These are phyloP conservation scores for Smittia aterrima DNA, from an alignment of 2,888 invertebrate species.

Conservation along the genomic window DNA sequence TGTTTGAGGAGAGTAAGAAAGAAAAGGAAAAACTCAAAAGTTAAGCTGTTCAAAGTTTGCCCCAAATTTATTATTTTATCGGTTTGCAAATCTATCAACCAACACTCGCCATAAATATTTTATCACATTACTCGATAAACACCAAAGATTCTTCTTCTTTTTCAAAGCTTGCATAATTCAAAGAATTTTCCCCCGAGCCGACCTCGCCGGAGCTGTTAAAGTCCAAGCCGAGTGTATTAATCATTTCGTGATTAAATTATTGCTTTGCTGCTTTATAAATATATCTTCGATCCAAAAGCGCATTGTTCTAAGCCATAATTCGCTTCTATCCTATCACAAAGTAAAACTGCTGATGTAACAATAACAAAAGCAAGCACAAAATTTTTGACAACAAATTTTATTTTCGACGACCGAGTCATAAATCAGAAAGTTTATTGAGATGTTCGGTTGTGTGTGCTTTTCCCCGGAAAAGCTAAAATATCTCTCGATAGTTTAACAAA, in stretches of 20 bases:
- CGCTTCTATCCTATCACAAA: neutral
- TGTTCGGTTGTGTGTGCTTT: neutral
- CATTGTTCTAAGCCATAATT: conserved; percentile 20
- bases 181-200: neutral
- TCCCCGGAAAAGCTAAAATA: neutral
- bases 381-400: conserved; percentile 25
- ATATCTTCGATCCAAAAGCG: neutral
- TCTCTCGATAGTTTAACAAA: neutral
- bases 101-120: neutral
- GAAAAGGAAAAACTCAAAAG: too few species aligned
- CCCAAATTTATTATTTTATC: neutral
- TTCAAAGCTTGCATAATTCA: neutral
- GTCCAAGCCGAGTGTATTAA: conserved; percentile 2
- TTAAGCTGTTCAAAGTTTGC: too few species aligned
- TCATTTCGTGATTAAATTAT: conserved; percentile 25
- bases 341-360: conserved; percentile 26
- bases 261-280: neutral
- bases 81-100: neutral
- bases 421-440: conserved; percentile 21
- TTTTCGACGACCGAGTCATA: conserved; percentile 4
- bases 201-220: neutral
- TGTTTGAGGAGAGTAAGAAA: too few species aligned
- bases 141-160: neutral
- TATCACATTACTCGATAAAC: neutral
- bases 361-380: conserved; percentile 23